phyloP scores from a whole-genome alignment of 2,113 vertebrate genomes.

The Vombatus ursinus region DNA sequence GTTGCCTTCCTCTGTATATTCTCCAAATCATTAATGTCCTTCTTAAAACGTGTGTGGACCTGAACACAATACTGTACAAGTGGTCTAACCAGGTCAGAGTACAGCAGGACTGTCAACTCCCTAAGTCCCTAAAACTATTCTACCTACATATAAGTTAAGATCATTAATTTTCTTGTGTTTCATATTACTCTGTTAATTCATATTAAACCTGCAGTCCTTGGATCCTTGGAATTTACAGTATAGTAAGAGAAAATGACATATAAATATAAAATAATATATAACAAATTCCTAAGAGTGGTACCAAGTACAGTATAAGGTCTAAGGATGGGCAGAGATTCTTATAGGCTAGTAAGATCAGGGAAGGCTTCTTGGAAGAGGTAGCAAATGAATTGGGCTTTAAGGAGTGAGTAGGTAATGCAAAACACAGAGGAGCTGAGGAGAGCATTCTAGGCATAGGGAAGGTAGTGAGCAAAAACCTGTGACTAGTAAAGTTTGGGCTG shows the following conservation, averaged over 20 bases:
- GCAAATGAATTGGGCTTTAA: background rate
- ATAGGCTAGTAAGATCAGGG: background rate
- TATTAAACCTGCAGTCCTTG: background rate
- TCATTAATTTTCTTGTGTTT: background rate
- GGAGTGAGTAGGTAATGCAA: background rate
- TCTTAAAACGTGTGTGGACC: background rate
- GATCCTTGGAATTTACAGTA: background rate
- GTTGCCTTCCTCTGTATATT: background rate
- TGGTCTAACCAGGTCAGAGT: background rate
- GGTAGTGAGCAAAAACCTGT: background rate
- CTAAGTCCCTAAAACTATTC: background rate
- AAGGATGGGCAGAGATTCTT: background rate
- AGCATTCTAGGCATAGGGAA: background rate
- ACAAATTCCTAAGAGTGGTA: background rate
- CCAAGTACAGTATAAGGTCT: background rate
- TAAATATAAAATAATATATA: background rate
- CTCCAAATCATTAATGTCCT: background rate
- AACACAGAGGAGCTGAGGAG: background rate
- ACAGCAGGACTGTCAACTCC: background rate
- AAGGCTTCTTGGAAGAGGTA: background rate
- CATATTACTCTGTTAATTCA: background rate
- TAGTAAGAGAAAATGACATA: background rate
- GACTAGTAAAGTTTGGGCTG: background rate
- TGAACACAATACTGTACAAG: background rate
- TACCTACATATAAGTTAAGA: background rate